phyloP scores from a whole-genome alignment of 2,797 vertebrate species.

The Hippoglossus hippoglossus region DNA sequence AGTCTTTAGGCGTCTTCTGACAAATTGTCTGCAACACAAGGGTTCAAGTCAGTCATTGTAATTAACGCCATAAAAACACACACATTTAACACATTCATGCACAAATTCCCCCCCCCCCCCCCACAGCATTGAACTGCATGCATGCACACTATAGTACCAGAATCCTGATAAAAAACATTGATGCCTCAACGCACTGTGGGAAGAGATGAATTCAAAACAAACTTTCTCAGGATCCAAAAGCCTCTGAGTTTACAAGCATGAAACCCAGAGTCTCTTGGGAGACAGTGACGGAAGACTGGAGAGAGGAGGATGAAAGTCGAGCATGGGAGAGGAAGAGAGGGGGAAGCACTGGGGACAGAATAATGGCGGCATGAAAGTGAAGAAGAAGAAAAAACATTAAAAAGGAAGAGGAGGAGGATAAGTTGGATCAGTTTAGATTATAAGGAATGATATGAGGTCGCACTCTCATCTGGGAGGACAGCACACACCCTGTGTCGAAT shows the following conservation, averaged over 20 bases:
- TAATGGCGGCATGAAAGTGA: conserved; percentile 10
- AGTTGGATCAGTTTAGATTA: conserved; percentile 28
- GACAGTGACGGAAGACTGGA: conserved; percentile 42
- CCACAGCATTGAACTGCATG: conserved; percentile 2
- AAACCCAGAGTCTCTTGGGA: conserved; percentile 68
- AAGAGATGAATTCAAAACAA: conserved; percentile 62
- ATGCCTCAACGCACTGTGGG: conserved; percentile 56
- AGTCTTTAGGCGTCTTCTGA: conserved; percentile 95
- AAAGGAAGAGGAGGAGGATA: not conserved
- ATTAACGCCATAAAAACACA: not conserved
- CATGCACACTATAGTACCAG: conserved; percentile 14
- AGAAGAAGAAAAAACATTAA: conserved; percentile 32
- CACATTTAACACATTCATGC: not conserved
- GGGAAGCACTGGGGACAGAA: conserved; percentile 30
- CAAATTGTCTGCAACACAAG: conserved; percentile 92
- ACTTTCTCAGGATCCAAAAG: conserved; percentile 82
- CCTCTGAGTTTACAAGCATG: conserved; percentile 57
- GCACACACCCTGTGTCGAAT: conserved; percentile 22
- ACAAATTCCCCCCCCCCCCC: not conserved
- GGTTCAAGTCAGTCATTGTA: conserved; percentile 1
- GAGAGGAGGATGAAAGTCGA: conserved; percentile 33
- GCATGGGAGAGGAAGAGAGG: conserved; percentile 30
- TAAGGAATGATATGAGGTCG: conserved; percentile 30
- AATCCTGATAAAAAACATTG: conserved; percentile 34
- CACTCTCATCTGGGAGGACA: conserved; percentile 33